phyloP scores from a whole-genome alignment of 2,888 invertebrate species.

The Eupithecia abbreviata region DNA sequence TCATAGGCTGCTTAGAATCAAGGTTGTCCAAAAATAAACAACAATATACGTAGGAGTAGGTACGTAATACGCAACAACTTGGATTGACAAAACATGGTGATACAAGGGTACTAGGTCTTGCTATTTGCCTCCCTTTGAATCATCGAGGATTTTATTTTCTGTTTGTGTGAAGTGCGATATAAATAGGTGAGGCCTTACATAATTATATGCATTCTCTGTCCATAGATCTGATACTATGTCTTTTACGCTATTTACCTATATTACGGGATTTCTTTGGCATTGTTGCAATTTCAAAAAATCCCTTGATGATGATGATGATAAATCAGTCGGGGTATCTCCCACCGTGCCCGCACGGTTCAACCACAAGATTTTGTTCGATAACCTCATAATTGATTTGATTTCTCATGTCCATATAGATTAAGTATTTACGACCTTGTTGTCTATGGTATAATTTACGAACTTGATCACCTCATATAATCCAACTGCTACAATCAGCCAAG shows the following conservation, averaged over 20 bases:
- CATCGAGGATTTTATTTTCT: background rate
- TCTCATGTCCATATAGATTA: background rate
- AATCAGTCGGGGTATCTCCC: background rate
- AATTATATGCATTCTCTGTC: background rate
- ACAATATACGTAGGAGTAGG: conserved; percentile 14
- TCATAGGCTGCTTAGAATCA: conserved; percentile 23
- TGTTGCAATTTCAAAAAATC: background rate
- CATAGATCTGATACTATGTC: background rate
- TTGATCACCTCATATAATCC: background rate
- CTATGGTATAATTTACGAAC: background rate
- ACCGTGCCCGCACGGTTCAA: background rate
- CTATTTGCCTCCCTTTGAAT: background rate
- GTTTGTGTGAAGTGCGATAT: background rate
- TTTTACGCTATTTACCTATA: background rate
- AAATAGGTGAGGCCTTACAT: background rate
- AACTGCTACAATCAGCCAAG: background rate
- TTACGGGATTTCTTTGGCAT: too few relatives aligned
- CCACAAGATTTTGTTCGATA: background rate
- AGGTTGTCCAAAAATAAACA: conserved; percentile 38
- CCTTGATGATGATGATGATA: background rate
- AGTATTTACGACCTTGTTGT: background rate
- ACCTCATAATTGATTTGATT: background rate
- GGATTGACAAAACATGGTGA: background rate
- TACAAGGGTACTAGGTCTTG: background rate
- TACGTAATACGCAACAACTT: background rate